Percentiles rank a stretch among this genome's conserved stretches.
phyloP scores from a whole-genome alignment of 2,888 invertebrate species.

The Enchytraeus crypticus region DNA sequence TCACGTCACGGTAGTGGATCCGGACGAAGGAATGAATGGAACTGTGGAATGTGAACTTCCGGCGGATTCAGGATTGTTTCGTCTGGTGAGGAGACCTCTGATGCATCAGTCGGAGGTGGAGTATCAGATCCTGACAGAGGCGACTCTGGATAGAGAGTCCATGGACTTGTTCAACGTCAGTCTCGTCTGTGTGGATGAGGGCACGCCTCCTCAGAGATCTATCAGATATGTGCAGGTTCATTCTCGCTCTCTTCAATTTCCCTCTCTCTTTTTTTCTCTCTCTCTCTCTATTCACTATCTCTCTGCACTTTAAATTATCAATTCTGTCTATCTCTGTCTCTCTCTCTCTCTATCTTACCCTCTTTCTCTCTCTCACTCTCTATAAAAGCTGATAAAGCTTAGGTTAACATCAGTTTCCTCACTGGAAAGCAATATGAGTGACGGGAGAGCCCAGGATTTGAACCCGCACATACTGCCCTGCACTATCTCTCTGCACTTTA shows the following conservation, averaged over 20 bases:
- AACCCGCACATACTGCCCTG: no score
- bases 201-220: not conserved
- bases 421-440: no score
- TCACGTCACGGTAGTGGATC: conserved; percentile 8
- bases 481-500: no score
- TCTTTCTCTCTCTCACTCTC: no score
- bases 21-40: conserved; percentile 8
- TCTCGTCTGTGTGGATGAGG: conserved; percentile 6
- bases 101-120: conserved; percentile 8
- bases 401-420: no score
- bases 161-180: not conserved
- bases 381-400: no score
- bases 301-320: no score
- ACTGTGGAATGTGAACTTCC: not conserved
- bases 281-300: no score
- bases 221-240: conserved; percentile 9
- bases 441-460: no score
- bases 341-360: no score
- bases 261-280: not conserved
- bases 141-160: conserved; percentile 3
- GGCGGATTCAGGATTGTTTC: not conserved
- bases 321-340: no score
- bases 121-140: conserved; percentile 7
- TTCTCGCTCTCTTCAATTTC: not conserved
- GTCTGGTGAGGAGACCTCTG: not conserved